These are phyloP conservation scores for Hippolais icterina DNA, from an alignment of 2,113 vertebrate species.

Conservation along the genomic window DNA sequence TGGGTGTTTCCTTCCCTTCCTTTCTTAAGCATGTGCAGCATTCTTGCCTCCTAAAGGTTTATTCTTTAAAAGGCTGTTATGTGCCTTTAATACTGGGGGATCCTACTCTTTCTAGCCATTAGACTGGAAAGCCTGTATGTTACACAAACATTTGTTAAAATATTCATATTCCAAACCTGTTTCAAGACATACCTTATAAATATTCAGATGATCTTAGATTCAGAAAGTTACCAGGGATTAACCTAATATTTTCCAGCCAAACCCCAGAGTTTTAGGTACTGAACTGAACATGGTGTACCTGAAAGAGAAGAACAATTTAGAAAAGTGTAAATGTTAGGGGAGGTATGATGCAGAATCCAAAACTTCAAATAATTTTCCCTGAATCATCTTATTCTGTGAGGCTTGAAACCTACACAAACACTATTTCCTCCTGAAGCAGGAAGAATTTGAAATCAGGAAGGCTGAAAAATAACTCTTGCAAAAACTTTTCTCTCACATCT, in stretches of 20 bases:
- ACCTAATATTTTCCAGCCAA: background rate
- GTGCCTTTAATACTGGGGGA: background rate
- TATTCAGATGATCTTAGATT: background rate
- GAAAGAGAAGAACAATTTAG: background rate
- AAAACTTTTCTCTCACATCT: background rate
- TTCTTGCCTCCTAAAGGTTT: background rate
- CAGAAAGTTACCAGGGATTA: background rate
- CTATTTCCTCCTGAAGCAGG: background rate
- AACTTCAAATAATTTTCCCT: background rate
- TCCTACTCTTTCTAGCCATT: background rate
- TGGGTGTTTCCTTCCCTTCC: background rate
- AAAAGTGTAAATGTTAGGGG: background rate
- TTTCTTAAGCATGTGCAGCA: background rate
- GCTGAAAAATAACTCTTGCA: background rate
- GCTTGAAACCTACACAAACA: background rate
- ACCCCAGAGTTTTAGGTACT: background rate
- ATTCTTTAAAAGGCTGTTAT: background rate
- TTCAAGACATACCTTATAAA: background rate
- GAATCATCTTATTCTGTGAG: background rate
- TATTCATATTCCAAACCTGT: background rate
- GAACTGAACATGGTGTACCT: background rate
- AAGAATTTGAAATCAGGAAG: background rate
- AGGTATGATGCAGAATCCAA: background rate
- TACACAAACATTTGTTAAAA: background rate
- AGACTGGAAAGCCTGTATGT: background rate